Base-by-base conservation (phyloP, 2,113 vertebrate genomes). In the Corythaeola cristata region DNA sequence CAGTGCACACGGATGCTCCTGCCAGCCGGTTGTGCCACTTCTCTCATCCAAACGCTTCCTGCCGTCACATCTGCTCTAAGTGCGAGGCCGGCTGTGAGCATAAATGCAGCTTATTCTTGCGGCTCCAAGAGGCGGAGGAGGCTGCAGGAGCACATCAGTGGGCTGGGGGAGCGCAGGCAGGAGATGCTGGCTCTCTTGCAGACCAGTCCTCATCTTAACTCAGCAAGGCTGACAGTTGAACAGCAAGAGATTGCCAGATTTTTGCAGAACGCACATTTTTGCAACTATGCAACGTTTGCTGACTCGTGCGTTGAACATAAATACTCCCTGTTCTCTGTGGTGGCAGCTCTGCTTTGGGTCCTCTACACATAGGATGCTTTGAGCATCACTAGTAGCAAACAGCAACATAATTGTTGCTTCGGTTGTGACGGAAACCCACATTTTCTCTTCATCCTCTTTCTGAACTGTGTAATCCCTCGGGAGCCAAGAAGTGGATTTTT, bases 361-460 rank as follows among this genome's bases (percentile, higher is more conserved):
- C 0, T 55, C 27, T 71, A 24, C 24, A 37, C 37, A 37, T 49
- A 55, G 24, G 59, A 47, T 3, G 3, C 37, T 86, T 35, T 13
- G 26, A 44, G 14, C 16, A 47, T 19, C 19, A 15, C 47, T 35
- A 27, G 30, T 22, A 91, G 73, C 64, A 74, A 60, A 60, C 45
- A 85, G 84, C 68, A 64, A 49, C 32, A 11, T 68, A 52, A 68
- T 26, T 24, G 21, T 56, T 83, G 50, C 75, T 81, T 92, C 60
- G 83, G 15, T 39, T n/a, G 2, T 83, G 91, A 96, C 93, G 20
- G 8, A 96, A 96, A 90, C 12, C 66, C 71, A 13, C 73, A 15
- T 76, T 96, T 90, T 41, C 27, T 35, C 22, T 94, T 92, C 35
- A 27, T 87, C 84, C 90, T 96, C 79, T 81, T 87, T 90, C 88